Evolutionary conservation across 2,797 vertebrate genomes (phyloP).

Genomic region (Hylomyscus alleni): DNA sequence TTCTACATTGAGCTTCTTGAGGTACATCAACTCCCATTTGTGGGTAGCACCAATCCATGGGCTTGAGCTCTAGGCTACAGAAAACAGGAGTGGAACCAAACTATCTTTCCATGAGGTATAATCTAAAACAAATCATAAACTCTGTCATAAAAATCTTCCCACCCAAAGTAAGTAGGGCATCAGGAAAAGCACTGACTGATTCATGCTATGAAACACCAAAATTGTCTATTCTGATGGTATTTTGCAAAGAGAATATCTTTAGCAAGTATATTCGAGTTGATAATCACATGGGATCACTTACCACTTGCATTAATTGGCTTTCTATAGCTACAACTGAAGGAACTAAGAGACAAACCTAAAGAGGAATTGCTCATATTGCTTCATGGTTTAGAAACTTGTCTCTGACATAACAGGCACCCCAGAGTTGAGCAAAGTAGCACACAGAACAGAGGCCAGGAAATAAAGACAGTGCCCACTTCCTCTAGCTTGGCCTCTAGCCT

Average conservation of each 20-base stretch:
- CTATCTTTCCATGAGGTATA: neutral
- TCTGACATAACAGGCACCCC: neutral
- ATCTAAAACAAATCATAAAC: neutral
- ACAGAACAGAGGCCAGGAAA: neutral
- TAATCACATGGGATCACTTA: neutral
- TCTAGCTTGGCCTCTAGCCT: neutral
- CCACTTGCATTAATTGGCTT: too few species aligned
- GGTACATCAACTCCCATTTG: neutral
- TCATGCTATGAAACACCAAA: neutral
- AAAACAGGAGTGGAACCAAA: neutral
- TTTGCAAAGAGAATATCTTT: neutral
- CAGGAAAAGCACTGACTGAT: neutral
- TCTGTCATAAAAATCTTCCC: neutral
- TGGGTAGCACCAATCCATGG: neutral
- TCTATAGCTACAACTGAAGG: too few species aligned
- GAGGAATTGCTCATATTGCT: neutral
- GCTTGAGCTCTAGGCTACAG: fast-evolving
- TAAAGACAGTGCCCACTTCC: neutral
- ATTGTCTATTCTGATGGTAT: neutral
- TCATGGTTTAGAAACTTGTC: neutral
- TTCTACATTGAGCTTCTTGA: neutral
- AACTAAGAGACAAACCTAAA: too few species aligned
- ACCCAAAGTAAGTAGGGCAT: neutral
- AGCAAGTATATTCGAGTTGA: neutral
- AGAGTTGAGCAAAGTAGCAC: neutral